These are phyloP conservation scores for Chironomus tepperi DNA, from an alignment of 1,140 invertebrate genomes.

Conservation along the genomic window DNA sequence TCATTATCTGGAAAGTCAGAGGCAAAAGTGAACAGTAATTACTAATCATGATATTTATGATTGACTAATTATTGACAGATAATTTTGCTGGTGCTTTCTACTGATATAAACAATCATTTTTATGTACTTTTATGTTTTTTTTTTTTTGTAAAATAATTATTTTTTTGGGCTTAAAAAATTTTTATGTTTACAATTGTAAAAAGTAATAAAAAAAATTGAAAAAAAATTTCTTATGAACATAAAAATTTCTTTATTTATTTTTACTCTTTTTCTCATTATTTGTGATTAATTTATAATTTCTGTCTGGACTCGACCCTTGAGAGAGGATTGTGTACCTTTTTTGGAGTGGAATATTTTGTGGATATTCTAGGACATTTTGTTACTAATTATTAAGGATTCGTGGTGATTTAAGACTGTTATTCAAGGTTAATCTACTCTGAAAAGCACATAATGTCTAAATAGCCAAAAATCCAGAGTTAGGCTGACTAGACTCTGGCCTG, in stretches of 20 bases:
- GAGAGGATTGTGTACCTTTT: too few species aligned
- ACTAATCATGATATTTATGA: neutral
- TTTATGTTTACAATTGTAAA: conserved; percentile 9
- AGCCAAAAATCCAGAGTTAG: too few species aligned
- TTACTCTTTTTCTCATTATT: neutral
- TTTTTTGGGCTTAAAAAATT: conserved; percentile 5
- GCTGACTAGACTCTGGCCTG: too few species aligned
- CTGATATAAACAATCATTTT: neutral
- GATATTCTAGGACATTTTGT: too few species aligned
- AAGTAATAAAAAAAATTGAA: conserved; percentile 15
- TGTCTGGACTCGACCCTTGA: neutral
- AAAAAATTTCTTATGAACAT: conserved; percentile 1
- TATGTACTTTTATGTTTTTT: neutral
- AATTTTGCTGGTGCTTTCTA: neutral
- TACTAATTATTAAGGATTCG: too few species aligned
- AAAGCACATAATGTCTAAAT: too few species aligned
- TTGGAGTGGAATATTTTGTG: too few species aligned
- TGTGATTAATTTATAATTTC: conserved; percentile 1
- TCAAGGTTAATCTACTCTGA: too few species aligned
- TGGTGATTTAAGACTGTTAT: too few species aligned
- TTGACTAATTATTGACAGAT: neutral
- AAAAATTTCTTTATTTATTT: neutral
- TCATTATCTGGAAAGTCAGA: neutral
- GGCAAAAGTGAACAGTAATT: conserved; percentile 10
- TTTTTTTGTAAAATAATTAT: neutral